Evolutionary conservation across 2,888 invertebrate genomes (phyloP), one percentile per base, ranked within the genome.

Genomic region (Parnassius apollo): DNA sequence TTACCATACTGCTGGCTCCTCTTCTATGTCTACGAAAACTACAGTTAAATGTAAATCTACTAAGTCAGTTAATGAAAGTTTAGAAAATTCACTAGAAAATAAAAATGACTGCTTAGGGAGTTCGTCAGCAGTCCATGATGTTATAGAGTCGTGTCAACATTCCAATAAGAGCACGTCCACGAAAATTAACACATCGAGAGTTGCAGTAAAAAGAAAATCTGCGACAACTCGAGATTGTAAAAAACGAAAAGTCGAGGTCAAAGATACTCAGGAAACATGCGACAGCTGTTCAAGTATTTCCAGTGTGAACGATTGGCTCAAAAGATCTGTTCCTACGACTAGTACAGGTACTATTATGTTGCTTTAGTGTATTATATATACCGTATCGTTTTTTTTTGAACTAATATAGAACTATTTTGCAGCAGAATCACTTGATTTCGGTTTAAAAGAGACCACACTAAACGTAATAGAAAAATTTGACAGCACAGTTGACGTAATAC

Each of bases 281-380:
- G 71, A 65, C 1, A 78, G 78, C 53, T 74, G 64, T 1, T 67
- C 70, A 0, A 82, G 79, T 9, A 53, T 68, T 0, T 77, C 78
- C 0, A 82, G 76, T 53, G 77, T 86, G 2, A 70, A 77, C 9
- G 79, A 83, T 8, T 88, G 88, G 88, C 73, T 86, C 8, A 75
- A 63, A 50, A 78, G 68, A 53, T 79, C 74, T 13, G 74, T 69
- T 1, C 71, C 75, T 0, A 44, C 66, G 1, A 61, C 53, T 2
- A 71, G 66, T 48, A 71, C 66, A 72, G 76, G 83, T 83, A 55
- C 12, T 2, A 7, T 42, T 56, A 18, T 11, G 10, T 35, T 54
- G 42, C 11, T 18, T 48, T 9, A 22, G 8, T 48, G 4, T 18
- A 18, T 18, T 12, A 22, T n/a, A 18, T 18, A 18, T 18, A 18